Base-by-base conservation (phyloP, 1,140 invertebrate genomes). In the Chrysopa pallens region DNA sequence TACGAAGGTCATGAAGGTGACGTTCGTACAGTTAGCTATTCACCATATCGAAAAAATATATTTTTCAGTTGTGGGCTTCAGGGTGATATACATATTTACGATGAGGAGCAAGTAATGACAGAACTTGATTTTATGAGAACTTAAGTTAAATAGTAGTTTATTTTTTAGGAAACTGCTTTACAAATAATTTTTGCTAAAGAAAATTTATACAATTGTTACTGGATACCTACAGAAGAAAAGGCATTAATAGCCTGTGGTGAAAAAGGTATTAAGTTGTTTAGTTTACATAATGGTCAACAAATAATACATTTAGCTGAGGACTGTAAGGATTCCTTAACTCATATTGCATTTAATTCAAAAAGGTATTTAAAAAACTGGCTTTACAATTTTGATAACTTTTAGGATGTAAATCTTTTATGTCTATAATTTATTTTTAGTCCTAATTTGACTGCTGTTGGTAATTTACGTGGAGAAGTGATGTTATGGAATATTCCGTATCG, bases 1-100 rank as follows among this genome's bases (percentile, higher is more conserved):
- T 59, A 56, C 38, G 43, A 56, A 36, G 48, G 50, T 6, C 57
- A 59, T 39, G 51, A 58, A 38, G 55, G 56, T 7, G 53, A 56
- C 51, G 50, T 61, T 23, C 49, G 29, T 12, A 49, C 42, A 3
- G 41, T 59, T 11, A 41, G 41, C 33, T 57, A 57, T 47, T 59
- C 56, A 6, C 51, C 53, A 5, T 50, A 55, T 39, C 40, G 46
- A 9, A 50, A 50, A 29, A 55, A 61, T 17, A 46, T 58, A 46
- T 61, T 61, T 44, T 36, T 57, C n/a, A 54, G 52, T 5, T 46
- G 40, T 42, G 52, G 47, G 11, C 53, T 48, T 8, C 55, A 59
- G 48, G 47, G 47, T 6, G 52, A 61, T 46, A 55, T 58, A 23
- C 40, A 56, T 40, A 50, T 61, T 17, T 61, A 59, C 46, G 7